phyloP scores from a whole-genome alignment of 2,113 vertebrate genomes.

The Zosterops lateralis region DNA sequence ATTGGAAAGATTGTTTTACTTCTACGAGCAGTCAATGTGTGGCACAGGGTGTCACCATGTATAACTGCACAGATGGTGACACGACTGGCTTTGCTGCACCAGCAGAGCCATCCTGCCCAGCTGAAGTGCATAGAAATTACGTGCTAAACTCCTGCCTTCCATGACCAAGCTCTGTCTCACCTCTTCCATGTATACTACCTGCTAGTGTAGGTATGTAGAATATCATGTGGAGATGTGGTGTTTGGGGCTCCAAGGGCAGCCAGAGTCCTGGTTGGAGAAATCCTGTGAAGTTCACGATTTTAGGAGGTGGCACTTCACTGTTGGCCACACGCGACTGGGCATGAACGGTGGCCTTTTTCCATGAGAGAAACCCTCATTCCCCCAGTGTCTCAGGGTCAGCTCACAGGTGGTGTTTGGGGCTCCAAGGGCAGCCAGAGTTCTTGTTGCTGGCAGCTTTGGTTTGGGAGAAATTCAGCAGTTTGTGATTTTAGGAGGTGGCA shows the following conservation, averaged over 20 bases:
- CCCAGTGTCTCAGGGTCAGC: not conserved
- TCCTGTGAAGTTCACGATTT: rapidly evolving
- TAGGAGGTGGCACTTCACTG: not conserved
- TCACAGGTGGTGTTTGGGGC: not conserved
- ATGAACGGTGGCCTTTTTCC: not conserved
- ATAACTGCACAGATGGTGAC: not conserved
- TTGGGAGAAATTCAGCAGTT: not conserved
- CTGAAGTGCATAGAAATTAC: not conserved
- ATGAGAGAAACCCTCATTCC: not conserved
- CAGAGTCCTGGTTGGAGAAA: not conserved
- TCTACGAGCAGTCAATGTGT: not conserved
- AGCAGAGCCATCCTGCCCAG: not conserved
- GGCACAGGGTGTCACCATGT: not conserved
- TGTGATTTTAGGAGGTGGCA: not conserved
- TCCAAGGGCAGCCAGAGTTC: not conserved
- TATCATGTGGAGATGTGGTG: not conserved
- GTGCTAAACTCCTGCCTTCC: not conserved
- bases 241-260: not conserved
- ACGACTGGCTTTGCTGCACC: not conserved
- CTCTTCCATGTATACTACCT: not conserved
- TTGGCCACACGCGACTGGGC: not conserved
- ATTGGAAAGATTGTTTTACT: not conserved
- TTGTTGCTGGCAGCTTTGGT: not conserved
- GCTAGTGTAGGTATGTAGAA: not conserved
- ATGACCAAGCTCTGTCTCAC: not conserved